A percentile compares a stretch with the other conserved stretches of the same genome.
Evolutionary conservation across 2,113 vertebrate species (phyloP).

Genomic region (Trichechus manatus): DNA sequence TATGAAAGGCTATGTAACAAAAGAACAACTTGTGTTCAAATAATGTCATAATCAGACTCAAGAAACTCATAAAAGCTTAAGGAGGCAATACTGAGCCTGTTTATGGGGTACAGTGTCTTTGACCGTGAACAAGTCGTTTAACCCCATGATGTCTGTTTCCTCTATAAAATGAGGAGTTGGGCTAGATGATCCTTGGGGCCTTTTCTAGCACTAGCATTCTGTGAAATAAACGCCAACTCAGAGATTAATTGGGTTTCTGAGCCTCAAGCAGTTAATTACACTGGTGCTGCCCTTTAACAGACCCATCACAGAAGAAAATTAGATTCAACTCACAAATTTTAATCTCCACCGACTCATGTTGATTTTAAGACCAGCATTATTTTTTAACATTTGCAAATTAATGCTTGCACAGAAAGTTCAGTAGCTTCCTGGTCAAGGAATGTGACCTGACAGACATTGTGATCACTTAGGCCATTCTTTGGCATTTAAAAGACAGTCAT

Average conservation of each 20-base stretch:
- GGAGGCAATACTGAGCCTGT: neutral
- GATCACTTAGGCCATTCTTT: neutral
- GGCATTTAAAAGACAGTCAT: neutral
- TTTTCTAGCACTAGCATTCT: constrained; percentile 28
- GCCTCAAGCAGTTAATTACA: constrained; percentile 83
- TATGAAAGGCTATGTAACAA: neutral
- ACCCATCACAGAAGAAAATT: constrained; percentile 73
- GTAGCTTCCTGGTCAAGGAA: constrained; percentile 52
- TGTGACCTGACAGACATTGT: neutral
- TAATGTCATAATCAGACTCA: neutral
- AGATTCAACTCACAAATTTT: constrained; percentile 75
- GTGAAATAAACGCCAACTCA: constrained; percentile 77
- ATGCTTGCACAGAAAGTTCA: constrained; percentile 56
- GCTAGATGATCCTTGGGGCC: constrained; percentile 56
- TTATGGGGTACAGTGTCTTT: neutral
- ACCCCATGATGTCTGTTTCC: constrained; percentile 51
- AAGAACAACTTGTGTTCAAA: constrained; percentile 10
- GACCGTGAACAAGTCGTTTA: constrained; percentile 65
- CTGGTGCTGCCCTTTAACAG: constrained; percentile 67
- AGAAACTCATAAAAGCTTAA: neutral
- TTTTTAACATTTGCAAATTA: constrained; percentile 74
- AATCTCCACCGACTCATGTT: constrained; percentile 65
- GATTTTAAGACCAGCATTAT: constrained; percentile 63
- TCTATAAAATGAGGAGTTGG: constrained; percentile 53
- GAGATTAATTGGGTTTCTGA: constrained; percentile 81